Evolutionary conservation across 2,888 invertebrate species (phyloP).

Genomic region (Frankliniella intonsa): DNA sequence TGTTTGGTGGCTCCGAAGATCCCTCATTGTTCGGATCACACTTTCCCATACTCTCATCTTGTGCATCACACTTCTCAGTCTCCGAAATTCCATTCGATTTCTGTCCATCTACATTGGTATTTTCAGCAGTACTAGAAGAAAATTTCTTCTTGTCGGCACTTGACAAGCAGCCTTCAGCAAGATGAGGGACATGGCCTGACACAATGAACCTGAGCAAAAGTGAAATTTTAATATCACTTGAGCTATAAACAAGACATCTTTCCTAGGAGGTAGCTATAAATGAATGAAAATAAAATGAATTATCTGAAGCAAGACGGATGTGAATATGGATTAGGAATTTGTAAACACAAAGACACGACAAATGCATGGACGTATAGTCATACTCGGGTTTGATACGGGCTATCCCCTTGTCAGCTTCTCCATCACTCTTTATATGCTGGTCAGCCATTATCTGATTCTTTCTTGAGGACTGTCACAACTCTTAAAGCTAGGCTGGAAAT

Average conservation of each 20-base stretch:
- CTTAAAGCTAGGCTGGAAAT: too few relatives aligned
- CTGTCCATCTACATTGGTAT: slow-evolving; percentile 32
- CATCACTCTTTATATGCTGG: neutral
- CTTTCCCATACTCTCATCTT: slow-evolving; percentile 15
- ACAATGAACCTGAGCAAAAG: slow-evolving; percentile 47
- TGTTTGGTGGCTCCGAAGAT: neutral
- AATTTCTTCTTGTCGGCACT: slow-evolving; percentile 45
- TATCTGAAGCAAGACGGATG: neutral
- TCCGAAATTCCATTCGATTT: slow-evolving; percentile 34
- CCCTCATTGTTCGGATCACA: neutral
- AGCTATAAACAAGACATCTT: neutral
- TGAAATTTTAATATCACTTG: neutral
- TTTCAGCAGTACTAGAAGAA: slow-evolving; percentile 35
- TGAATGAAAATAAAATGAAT: neutral
- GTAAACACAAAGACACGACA: neutral
- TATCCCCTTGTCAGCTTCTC: neutral
- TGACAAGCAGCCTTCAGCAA: slow-evolving; percentile 47
- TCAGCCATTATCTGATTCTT: neutral
- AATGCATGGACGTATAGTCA: neutral
- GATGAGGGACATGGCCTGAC: slow-evolving; percentile 47
- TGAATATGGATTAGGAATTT: neutral
- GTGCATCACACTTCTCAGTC: slow-evolving; percentile 30
- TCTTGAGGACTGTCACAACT: neutral
- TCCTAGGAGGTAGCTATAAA: neutral
- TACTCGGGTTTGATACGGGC: slow-evolving; percentile 10